Percentiles rank a stretch among this genome's conserved stretches.
These are phyloP conservation scores for Coptotermes formosanus DNA, from an alignment of 1,140 invertebrate species.

Conservation along the genomic window DNA sequence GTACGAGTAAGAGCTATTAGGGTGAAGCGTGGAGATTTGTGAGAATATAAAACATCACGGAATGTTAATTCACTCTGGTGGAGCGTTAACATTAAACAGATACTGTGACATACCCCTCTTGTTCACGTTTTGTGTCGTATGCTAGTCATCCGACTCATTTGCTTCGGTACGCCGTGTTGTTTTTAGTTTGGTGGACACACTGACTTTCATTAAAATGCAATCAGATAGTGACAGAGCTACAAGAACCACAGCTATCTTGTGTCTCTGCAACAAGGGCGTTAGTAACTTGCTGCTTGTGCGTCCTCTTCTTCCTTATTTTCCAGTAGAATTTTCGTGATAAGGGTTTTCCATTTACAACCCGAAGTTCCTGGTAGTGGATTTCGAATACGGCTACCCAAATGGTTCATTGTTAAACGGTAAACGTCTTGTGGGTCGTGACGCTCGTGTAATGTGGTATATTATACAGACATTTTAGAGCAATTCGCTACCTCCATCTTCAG, in stretches of 20 bases:
- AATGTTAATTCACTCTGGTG: background rate
- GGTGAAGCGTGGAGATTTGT: background rate
- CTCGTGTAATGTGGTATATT: no score
- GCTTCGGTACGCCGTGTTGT: background rate
- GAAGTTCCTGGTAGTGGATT: no score
- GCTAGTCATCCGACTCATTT: background rate
- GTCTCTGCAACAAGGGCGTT: background rate
- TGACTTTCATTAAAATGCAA: constrained; percentile 17
- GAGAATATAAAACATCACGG: background rate
- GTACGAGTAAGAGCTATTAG: background rate
- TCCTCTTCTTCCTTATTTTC: no score
- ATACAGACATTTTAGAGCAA: no score
- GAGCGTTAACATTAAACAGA: background rate
- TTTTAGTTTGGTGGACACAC: background rate
- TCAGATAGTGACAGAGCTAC: background rate
- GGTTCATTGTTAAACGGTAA: no score
- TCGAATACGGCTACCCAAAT: no score
- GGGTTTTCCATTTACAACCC: no score
- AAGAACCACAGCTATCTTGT: background rate
- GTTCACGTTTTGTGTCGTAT: background rate
- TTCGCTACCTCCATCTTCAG: no score
- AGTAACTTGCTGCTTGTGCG: background rate
- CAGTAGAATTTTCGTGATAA: no score
- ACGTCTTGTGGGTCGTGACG: no score
- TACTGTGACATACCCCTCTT: background rate